phyloP scores from a whole-genome alignment of 2,113 vertebrate genomes.

The Leucopsar rothschildi region DNA sequence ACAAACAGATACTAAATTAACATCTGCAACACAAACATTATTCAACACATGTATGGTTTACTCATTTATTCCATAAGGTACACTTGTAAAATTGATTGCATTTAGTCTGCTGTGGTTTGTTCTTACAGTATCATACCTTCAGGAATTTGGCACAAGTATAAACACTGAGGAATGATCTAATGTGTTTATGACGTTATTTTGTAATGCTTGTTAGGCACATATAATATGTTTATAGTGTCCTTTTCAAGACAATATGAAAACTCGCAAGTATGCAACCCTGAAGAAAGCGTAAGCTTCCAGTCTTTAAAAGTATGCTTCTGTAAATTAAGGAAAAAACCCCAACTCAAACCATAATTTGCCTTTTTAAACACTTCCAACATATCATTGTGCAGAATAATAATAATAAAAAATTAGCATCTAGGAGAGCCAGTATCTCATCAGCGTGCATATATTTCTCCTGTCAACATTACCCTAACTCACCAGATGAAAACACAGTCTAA shows the following conservation, averaged over 20 bases:
- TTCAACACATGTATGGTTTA: conserved; percentile 7
- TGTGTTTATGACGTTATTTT: conserved; percentile 31
- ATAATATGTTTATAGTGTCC: not conserved
- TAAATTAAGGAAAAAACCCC: not conserved
- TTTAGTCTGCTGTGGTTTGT: conserved; percentile 33
- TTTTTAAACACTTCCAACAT: not conserved
- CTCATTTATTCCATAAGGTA: conserved; percentile 17
- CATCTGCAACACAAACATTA: conserved; percentile 36
- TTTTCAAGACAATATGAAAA: not conserved
- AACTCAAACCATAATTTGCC: not conserved
- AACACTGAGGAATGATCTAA: conserved; percentile 21
- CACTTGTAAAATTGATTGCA: not conserved
- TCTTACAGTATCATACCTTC: conserved; percentile 32
- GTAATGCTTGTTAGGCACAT: not conserved
- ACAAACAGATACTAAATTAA: conserved; percentile 35
- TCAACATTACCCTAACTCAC: not conserved
- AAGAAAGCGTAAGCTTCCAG: not conserved
- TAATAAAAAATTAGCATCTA: not conserved
- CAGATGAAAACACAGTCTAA: not conserved
- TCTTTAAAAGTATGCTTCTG: not conserved
- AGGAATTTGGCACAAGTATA: conserved; percentile 48
- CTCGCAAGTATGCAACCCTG: not conserved
- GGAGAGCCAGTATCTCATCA: not conserved
- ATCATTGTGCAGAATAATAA: not conserved
- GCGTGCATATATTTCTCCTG: not conserved